Conservation (phyloP, 2,797 vertebrate species). For the Poeciliopsis paucimaculata region DNA sequence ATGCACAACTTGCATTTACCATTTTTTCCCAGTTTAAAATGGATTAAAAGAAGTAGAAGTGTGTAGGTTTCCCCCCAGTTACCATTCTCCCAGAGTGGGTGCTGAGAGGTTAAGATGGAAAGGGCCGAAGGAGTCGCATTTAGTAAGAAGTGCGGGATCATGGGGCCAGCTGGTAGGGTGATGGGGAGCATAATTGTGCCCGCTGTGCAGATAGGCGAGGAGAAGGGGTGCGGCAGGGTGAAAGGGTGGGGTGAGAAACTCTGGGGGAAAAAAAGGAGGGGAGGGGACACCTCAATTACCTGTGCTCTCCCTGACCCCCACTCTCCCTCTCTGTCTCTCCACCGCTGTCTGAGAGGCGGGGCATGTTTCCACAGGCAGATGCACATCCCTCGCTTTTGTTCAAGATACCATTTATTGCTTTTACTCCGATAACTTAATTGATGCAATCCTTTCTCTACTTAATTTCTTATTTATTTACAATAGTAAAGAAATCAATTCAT, state of each 20-base stretch:
- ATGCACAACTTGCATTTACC: constrained; percentile 47
- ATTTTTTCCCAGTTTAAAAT: constrained; percentile 34
- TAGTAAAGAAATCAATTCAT: constrained; percentile 30
- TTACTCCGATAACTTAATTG: constrained; percentile 65
- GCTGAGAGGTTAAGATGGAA: constrained; percentile 82
- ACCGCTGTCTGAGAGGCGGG: constrained; percentile 71
- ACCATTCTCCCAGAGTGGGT: constrained; percentile 75
- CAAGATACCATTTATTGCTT: constrained; percentile 54
- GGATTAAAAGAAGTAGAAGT: constrained; percentile 64
- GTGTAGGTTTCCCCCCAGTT: constrained; percentile 56
- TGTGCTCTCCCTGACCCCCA: constrained; percentile 82
- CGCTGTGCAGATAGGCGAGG: constrained; percentile 73
- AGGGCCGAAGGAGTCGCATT: constrained; percentile 77
- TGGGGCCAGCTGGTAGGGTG: constrained; percentile 83
- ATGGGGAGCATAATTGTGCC: constrained; percentile 85
- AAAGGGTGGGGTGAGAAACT: constrained; percentile 79
- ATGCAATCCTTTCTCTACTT: constrained; percentile 45
- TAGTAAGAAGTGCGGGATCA: constrained; percentile 82
- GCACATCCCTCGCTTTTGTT: constrained; percentile 77
- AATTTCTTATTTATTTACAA: constrained; percentile 48
- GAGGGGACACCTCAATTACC: constrained; percentile 87
- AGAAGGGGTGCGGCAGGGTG: constrained; percentile 41
- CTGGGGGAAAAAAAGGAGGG: constrained; percentile 72
- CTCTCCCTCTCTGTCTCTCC: constrained; percentile 73
- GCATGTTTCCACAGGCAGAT: constrained; percentile 70